Evolutionary conservation across 1,140 invertebrate species (phyloP).

Genomic region (Potamilus streckersoni): DNA sequence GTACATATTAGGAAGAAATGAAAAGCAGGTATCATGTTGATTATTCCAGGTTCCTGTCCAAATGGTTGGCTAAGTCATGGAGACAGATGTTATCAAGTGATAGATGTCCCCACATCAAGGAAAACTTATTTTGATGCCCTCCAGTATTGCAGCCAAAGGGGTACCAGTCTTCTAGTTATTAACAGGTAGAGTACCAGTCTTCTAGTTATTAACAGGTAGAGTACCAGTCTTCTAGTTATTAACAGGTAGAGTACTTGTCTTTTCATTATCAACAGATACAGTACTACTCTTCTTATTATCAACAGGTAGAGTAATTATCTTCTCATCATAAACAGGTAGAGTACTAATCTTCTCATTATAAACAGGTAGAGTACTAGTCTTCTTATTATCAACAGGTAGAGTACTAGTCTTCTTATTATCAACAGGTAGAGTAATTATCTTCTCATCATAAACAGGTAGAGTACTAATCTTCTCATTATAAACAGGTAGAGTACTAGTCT

Average conservation of each 20-base stretch:
- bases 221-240: constrained; percentile 18
- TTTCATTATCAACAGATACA: neutral
- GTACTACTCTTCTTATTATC: too few relatives aligned
- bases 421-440: too few relatives aligned
- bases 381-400: neutral
- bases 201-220: constrained; percentile 20
- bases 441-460: too few relatives aligned
- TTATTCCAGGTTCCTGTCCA: constrained; percentile 15
- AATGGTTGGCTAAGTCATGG: constrained; percentile 16
- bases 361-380: constrained; percentile 9
- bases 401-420: too few relatives aligned
- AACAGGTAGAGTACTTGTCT: constrained; percentile 7
- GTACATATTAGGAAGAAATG: too few relatives aligned
- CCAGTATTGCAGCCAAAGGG: constrained; percentile 12
- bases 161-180: constrained; percentile 18
- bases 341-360: neutral
- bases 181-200: constrained; percentile 18
- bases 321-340: too few relatives aligned
- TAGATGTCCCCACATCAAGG: constrained; percentile 10
- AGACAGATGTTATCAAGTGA: constrained; percentile 23
- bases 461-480: too few relatives aligned
- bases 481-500: neutral
- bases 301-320: too few relatives aligned
- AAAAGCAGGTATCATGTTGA: too few relatives aligned
- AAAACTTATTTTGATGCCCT: constrained; percentile 26